Percentiles rank a stretch among this genome's conserved stretches.
Conservation (phyloP, 2,113 vertebrate genomes). For the Scophthalmus maximus region DNA sequence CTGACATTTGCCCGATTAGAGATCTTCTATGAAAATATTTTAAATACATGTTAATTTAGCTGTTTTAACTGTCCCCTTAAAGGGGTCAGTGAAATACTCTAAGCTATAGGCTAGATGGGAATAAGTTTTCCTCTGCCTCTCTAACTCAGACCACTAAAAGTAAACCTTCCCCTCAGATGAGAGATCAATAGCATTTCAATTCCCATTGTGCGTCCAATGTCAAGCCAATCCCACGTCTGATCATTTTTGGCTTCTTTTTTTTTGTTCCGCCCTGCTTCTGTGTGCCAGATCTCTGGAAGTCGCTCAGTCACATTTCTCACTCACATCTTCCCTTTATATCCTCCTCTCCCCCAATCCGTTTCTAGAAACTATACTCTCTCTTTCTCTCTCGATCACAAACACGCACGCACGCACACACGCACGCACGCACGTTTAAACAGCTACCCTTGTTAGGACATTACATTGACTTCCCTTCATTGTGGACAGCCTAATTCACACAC, state of each 20-base stretch:
- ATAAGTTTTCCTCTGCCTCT: neutral
- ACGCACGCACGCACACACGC: neutral
- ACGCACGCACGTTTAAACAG: neutral
- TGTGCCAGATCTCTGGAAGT: neutral
- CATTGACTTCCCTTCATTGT: neutral
- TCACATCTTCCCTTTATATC: neutral
- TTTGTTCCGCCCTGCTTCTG: neutral
- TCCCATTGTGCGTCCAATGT: slow-evolving; percentile 19
- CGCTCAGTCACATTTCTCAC: neutral
- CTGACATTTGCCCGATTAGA: neutral
- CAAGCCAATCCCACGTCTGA: slow-evolving; percentile 13
- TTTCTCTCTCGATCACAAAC: neutral
- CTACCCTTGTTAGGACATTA: neutral
- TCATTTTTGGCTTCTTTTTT: neutral
- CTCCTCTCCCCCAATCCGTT: neutral
- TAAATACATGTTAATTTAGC: too few relatives aligned
- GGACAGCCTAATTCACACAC: neutral
- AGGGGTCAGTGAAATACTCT: neutral
- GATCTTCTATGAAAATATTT: too few relatives aligned
- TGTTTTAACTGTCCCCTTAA: neutral
- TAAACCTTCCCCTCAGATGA: slow-evolving; percentile 20
- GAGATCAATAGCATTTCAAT: slow-evolving; percentile 27
- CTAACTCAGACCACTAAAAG: neutral
- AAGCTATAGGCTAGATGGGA: neutral
- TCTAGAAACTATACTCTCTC: slow-evolving; percentile 14